A percentile compares a stretch with the other conserved stretches of the same genome.
phyloP scores from a whole-genome alignment of 2,888 invertebrate genomes.

The Netelia melanura region DNA sequence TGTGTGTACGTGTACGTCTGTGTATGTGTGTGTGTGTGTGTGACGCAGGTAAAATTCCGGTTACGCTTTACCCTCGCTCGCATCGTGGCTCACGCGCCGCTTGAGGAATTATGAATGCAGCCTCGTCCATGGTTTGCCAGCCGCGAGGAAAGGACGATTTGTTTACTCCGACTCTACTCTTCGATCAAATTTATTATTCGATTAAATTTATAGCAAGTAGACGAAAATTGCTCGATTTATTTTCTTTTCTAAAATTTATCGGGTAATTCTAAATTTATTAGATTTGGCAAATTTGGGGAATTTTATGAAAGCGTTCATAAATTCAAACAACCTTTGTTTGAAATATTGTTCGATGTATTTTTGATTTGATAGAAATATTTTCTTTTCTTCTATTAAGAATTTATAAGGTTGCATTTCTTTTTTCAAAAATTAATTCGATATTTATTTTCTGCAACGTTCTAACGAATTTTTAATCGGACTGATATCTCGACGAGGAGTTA shows the following conservation, averaged over 20 bases:
- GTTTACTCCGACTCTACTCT: not conserved
- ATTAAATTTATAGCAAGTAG: not conserved
- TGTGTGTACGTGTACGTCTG: not conserved
- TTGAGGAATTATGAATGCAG: not conserved
- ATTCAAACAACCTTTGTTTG: too few species aligned
- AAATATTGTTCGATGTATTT: too few species aligned
- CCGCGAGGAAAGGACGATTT: not conserved
- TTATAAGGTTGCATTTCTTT: not conserved
- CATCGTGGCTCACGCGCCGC: not conserved
- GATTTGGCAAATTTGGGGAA: not conserved
- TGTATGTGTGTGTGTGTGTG: constrained; percentile 8
- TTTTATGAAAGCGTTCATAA: too few species aligned
- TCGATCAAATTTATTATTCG: not conserved
- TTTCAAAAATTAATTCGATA: not conserved
- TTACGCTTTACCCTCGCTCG: constrained; percentile 6
- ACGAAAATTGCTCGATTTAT: not conserved
- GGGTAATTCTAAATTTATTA: not conserved
- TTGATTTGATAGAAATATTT: too few species aligned
- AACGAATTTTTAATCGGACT: not conserved
- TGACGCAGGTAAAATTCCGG: constrained; percentile 41
- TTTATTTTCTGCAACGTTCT: not conserved
- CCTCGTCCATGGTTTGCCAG: not conserved
- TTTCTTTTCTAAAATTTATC: not conserved
- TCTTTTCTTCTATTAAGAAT: too few species aligned
- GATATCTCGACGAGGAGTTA: too few species aligned